phyloP scores from a whole-genome alignment of 2,888 invertebrate species.

The Blastobasis adustella region DNA sequence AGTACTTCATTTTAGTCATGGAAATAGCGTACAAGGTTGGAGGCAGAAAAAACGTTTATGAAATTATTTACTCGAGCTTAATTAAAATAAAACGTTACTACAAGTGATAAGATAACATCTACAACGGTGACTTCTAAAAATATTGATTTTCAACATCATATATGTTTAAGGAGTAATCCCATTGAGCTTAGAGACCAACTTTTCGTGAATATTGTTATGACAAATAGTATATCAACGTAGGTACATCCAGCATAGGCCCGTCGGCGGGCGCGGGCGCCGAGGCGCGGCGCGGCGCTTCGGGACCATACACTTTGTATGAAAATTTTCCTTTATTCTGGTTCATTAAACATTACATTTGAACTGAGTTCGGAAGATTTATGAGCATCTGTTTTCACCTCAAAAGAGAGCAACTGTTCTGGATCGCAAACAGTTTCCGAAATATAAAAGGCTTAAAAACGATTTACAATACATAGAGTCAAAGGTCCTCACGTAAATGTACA shows the following conservation, averaged over 20 bases:
- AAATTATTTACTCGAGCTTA: constrained; percentile 24
- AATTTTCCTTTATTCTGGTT: constrained; percentile 25
- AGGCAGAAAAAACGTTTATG: constrained; percentile 38
- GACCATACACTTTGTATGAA: background rate
- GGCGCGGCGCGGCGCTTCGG: background rate
- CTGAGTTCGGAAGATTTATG: constrained; percentile 52
- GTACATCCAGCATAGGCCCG: too few relatives aligned
- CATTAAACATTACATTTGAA: constrained; percentile 29
- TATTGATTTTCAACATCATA: constrained; percentile 58
- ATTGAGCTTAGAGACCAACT: constrained; percentile 46
- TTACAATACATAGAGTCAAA: constrained; percentile 28
- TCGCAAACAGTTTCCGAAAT: constrained; percentile 34
- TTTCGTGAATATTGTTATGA: constrained; percentile 32
- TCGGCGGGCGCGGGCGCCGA: too few relatives aligned
- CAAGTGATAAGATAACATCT: constrained; percentile 28
- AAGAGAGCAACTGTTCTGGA: constrained; percentile 29
- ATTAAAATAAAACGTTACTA: constrained; percentile 26
- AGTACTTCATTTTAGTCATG: constrained; percentile 27
- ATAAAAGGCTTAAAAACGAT: constrained; percentile 45
- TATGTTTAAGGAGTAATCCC: constrained; percentile 44
- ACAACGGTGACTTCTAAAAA: constrained; percentile 68
- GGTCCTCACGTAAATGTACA: constrained; percentile 42
- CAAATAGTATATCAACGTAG: constrained; percentile 20
- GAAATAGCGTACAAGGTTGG: constrained; percentile 22
- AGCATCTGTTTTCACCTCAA: constrained; percentile 36